Conservation (phyloP, 2,888 invertebrate genomes). For the Rhyacophila evoluta region DNA sequence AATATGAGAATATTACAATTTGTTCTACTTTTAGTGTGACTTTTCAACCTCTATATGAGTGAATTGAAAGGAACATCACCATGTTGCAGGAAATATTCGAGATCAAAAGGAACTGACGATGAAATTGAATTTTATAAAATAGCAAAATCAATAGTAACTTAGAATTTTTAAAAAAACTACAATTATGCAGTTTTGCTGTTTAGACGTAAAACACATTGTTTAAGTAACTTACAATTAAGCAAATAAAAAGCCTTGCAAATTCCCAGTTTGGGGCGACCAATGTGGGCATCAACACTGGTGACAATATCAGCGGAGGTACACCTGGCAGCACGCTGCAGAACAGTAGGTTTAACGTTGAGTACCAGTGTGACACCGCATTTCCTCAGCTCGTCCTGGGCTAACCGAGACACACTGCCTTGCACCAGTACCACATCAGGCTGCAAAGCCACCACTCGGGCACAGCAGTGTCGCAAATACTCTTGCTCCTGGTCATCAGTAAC, state of each 20-base stretch:
- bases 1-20: no score
- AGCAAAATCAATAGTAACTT: no score
- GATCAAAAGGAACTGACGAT: no score
- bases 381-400: conserved; percentile 89
- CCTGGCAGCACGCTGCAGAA: conserved; percentile 83
- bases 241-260: conserved; percentile 87
- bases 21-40: no score
- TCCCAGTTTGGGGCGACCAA: conserved; percentile 85
- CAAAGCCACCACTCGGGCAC: conserved; percentile 85
- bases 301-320: conserved; percentile 88
- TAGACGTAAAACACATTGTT: no score
- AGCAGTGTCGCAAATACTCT: conserved; percentile 87
- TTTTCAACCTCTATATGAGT: no score
- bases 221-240: conserved; percentile 64
- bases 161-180: no score
- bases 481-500: no score
- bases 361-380: conserved; percentile 87
- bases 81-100: no score
- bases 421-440: conserved; percentile 91
- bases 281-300: conserved; percentile 88
- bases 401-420: conserved; percentile 85
- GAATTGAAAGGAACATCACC: no score
- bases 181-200: no score
- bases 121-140: no score
- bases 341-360: conserved; percentile 83